Evolutionary conservation across 1,140 invertebrate species (phyloP), one percentile per base, ranked within the genome.

Genomic region (Nymphalis io): DNA sequence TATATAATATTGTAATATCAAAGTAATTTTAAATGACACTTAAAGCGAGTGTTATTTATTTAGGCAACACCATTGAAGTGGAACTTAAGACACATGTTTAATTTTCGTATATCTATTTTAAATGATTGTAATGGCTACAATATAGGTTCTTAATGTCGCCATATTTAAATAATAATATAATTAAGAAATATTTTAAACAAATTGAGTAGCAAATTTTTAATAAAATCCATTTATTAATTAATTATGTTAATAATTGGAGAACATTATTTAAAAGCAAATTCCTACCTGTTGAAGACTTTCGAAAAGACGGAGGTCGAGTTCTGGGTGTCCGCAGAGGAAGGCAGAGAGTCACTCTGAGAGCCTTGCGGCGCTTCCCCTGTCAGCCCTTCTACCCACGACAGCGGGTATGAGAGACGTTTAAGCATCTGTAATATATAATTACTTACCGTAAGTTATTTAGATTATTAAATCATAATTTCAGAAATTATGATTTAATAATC

Each of bases 371-470:
- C 88, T 48, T 96, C 95, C 33, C 95, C 95, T 1, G 95, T 95
- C 18, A 97, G 90, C 18, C 96, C 96, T 90, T 98, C 97, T 94
- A 98, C 96, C 96, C 96, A 98, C 2, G 96, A 95, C 53, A 98
- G 88, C n/a, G 97, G 97, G 91, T 98, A 97, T 0, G 96, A 98
- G 42, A 98, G 93, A 76, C 97, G 94, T 91, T 98, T 98, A 67
- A 98, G 92, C 95, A 98, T 97, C 96, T 97, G 20, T 4, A 51
- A 53, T 8, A 20, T 33, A n/a, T n/a, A 38, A 5, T 4, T 33
- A 15, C 13, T 16, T 27, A 48, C n/a, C 12, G 13, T 42, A 8
- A 13, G 5, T 33, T 33, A n/a, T n/a, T n/a, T n/a, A n/a, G n/a
- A n/a, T n/a, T n/a, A n/a, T n/a, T n/a, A n/a, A n/a, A n/a, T n/a